Conservation (phyloP, 2,888 invertebrate genomes). For the Mesorhabditis sp. region DNA sequence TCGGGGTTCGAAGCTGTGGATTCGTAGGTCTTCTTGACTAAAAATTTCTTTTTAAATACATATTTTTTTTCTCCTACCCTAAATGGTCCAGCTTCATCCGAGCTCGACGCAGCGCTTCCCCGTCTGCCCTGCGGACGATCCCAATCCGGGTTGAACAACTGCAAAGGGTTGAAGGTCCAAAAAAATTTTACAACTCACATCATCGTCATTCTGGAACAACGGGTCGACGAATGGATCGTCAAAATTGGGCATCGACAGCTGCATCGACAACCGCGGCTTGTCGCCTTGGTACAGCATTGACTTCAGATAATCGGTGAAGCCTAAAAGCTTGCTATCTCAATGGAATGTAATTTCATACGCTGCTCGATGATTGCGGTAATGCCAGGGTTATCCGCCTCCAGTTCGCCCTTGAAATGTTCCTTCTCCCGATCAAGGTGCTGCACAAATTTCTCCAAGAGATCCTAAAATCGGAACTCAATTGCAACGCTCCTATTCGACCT, state of each 20-base stretch:
- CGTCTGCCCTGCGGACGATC: not conserved
- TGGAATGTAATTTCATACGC: slow-evolving; percentile 20
- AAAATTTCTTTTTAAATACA: too few relatives aligned
- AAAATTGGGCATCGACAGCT: too few relatives aligned
- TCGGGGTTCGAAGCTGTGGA: too few relatives aligned
- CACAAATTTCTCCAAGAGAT: slow-evolving; percentile 31
- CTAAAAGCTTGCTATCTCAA: slow-evolving; percentile 11
- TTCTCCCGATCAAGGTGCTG: slow-evolving; percentile 67
- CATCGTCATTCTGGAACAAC: too few relatives aligned
- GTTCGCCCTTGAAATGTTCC: slow-evolving; percentile 94
- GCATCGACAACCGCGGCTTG: too few relatives aligned
- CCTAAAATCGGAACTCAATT: slow-evolving; percentile 9
- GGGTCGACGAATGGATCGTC: too few relatives aligned
- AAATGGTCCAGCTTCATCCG: not conserved
- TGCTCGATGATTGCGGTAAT: slow-evolving; percentile 49
- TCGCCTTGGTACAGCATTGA: slow-evolving; percentile 13
- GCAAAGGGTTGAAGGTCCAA: not conserved
- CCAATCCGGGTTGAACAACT: slow-evolving; percentile 4
- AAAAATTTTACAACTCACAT: too few relatives aligned
- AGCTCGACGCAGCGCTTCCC: not conserved
- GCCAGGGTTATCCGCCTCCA: slow-evolving; percentile 77
- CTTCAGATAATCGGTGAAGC: slow-evolving; percentile 35
- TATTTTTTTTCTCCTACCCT: not conserved
- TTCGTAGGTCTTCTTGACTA: too few relatives aligned
- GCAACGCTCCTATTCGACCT: not conserved